These are phyloP conservation scores for Caenorhabditis inopinata DNA, from an alignment of 1,140 invertebrate genomes.

Conservation along the genomic window DNA sequence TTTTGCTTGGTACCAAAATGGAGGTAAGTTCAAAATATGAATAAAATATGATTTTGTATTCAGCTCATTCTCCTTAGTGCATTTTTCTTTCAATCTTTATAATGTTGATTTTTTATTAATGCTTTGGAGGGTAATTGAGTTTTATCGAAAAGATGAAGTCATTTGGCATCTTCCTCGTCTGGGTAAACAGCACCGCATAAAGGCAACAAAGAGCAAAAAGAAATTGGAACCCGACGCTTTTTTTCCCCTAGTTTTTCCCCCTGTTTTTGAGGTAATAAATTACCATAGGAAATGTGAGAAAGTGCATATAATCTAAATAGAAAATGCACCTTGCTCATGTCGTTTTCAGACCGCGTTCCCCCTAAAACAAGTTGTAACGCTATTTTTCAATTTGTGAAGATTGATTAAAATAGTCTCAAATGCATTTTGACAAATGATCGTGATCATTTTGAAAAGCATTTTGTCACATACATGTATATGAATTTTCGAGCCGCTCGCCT, in stretches of 20 bases:
- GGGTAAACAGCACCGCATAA: background rate
- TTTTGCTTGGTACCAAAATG: background rate
- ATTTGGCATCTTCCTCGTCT: constrained; percentile 7
- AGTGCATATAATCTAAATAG: background rate
- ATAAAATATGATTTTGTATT: no score
- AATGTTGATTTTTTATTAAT: background rate
- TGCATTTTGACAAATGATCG: background rate
- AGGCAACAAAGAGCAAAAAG: background rate
- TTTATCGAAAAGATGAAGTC: background rate
- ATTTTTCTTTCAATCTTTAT: background rate
- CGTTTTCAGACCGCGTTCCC: background rate
- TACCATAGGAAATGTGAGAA: background rate
- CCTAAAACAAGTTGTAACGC: no score
- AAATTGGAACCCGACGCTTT: background rate
- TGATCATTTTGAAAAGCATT: no score
- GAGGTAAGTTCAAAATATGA: background rate
- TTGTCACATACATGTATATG: background rate
- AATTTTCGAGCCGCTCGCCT: no score
- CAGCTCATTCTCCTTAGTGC: background rate
- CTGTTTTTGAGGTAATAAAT: constrained; percentile 23
- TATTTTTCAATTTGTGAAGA: no score
- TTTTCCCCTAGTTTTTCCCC: background rate
- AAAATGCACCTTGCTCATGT: background rate
- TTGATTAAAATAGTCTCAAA: background rate
- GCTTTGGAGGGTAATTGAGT: background rate